Percentiles rank a stretch among this genome's conserved stretches.
phyloP scores from a whole-genome alignment of 2,888 invertebrate genomes.

The Dendrolimus houi region DNA sequence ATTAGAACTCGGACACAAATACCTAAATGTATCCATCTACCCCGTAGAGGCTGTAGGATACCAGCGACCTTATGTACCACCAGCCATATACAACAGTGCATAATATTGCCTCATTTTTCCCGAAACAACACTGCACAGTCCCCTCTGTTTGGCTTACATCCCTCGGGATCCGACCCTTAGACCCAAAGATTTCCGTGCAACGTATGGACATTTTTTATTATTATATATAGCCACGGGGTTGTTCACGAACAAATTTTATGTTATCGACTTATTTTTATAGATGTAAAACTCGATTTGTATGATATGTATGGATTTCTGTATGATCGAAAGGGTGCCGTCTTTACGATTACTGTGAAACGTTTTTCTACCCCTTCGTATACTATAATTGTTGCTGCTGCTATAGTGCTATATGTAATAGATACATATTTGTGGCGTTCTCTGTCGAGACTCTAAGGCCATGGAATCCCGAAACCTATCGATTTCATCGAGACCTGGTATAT shows the following conservation, averaged over 20 bases:
- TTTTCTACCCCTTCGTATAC: no score
- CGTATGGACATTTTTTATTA: conserved; percentile 58
- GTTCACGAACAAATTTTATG: conserved; percentile 49
- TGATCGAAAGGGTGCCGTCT: conserved; percentile 18
- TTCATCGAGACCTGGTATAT: no score
- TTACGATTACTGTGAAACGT: conserved; percentile 10
- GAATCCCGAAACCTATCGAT: no score
- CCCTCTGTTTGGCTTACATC: conserved; percentile 45
- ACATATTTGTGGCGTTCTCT: no score
- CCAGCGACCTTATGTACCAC: not conserved
- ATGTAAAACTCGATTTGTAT: conserved; percentile 57
- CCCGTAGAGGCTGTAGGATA: not conserved
- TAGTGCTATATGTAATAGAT: no score
- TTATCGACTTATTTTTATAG: conserved; percentile 57
- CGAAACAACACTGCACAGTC: conserved; percentile 29
- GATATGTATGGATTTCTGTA: conserved; percentile 47
- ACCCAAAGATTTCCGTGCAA: conserved; percentile 46
- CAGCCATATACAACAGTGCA: conserved; percentile 48
- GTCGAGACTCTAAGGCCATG: no score
- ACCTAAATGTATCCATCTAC: no score
- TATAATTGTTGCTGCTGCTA: no score
- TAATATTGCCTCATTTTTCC: conserved; percentile 65
- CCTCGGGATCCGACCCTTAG: conserved; percentile 24
- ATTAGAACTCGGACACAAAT: no score
- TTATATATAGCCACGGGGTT: conserved; percentile 59